phyloP scores from a whole-genome alignment of 2,797 vertebrate species.

The Anguilla pacifica region DNA sequence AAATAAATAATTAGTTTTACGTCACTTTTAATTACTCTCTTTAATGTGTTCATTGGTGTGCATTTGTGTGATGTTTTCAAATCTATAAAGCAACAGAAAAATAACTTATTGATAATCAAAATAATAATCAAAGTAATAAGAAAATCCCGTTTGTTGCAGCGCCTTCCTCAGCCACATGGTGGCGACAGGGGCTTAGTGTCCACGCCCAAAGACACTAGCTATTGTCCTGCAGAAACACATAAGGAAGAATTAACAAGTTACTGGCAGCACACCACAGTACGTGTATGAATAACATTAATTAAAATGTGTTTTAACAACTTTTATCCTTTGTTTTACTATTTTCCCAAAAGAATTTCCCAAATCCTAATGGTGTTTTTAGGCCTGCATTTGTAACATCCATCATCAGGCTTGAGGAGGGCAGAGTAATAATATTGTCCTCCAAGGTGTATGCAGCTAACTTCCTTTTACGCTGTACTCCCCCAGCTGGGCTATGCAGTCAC shows the following conservation, averaged over 20 bases:
- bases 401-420: neutral
- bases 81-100: constrained; percentile 56
- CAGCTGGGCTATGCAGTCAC: neutral
- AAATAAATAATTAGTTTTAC: constrained; percentile 56
- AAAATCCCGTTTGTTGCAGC: constrained; percentile 51
- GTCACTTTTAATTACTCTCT: constrained; percentile 45
- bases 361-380: neutral
- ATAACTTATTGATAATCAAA: constrained; percentile 53
- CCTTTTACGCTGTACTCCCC: neutral
- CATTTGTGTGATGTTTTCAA: constrained; percentile 48
- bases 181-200: constrained; percentile 67
- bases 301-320: neutral
- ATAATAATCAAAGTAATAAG: constrained; percentile 46
- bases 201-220: constrained; percentile 74
- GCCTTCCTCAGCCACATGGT: constrained; percentile 68
- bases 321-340: neutral
- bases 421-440: neutral
- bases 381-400: neutral
- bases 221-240: constrained; percentile 67
- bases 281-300: neutral
- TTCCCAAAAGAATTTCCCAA: neutral
- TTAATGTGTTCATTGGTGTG: constrained; percentile 42
- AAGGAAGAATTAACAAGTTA: constrained; percentile 9
- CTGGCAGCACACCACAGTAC: neutral
- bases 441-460: neutral